A percentile compares a stretch with the other conserved stretches of the same genome.
These are phyloP conservation scores for Enteromius viviparus DNA, from an alignment of 2,797 vertebrate species.

Conservation along the genomic window DNA sequence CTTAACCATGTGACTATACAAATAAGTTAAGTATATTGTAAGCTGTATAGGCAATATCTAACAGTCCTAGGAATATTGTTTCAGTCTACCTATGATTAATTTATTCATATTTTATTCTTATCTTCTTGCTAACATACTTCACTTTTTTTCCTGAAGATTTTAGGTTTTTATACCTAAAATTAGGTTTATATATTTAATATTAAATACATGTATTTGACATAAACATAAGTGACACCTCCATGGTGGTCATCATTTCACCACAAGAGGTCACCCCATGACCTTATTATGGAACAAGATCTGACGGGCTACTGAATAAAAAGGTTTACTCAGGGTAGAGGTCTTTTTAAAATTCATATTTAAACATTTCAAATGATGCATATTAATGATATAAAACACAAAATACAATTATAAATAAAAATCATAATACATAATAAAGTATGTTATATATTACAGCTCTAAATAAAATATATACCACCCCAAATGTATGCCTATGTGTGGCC, in stretches of 20 bases:
- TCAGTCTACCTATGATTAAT: not conserved
- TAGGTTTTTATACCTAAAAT: not conserved
- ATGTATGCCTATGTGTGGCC: not conserved
- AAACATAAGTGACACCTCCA: not conserved
- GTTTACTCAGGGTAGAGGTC: not conserved
- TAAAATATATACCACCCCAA: not conserved
- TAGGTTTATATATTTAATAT: not conserved
- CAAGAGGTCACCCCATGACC: not conserved
- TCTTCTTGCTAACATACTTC: not conserved
- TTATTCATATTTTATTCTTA: not conserved
- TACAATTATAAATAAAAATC: not conserved
- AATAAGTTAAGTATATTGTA: not conserved
- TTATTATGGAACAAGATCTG: not conserved
- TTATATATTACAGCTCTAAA: not conserved
- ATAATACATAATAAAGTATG: no score
- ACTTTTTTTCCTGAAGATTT: not conserved
- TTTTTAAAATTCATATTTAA: not conserved
- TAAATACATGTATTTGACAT: not conserved
- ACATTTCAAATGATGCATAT: not conserved
- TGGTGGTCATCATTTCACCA: conserved; percentile 1
- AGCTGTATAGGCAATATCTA: not conserved
- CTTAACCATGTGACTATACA: not conserved
- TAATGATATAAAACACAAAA: not conserved
- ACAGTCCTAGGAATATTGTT: not conserved
- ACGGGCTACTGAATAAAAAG: not conserved